Evolutionary conservation across 2,113 vertebrate species (phyloP), one percentile per base, ranked within the genome.

Genomic region (Albula goreensis): DNA sequence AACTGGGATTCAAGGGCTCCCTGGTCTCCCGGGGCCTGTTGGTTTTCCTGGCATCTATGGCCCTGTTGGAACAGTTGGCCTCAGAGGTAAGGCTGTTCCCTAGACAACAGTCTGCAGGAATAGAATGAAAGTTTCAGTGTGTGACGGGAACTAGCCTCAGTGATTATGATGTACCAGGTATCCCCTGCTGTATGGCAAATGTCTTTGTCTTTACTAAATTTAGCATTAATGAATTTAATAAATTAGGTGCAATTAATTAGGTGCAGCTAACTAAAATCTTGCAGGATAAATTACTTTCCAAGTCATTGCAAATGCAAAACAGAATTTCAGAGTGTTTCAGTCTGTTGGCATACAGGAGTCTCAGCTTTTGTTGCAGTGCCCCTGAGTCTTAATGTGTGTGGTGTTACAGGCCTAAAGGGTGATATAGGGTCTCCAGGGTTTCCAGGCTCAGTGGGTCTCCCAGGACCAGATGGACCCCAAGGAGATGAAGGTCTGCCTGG

Each of bases 401-500:
- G 49, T 50, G 5, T 85, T 56, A 22, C 31, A 70, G 86, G 86
- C n/a, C 7, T 53, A 49, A 87, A 52, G 25, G 86, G 86, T 4
- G 19, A 17, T 4, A 70, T 56, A 49, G 86, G 86, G 10, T 74
- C 50, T 4, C 25, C 17, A 13, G 86, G 86, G 19, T 48, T 17
- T 1, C 5, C 7, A 0, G 94, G 94, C 3, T 0, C 0, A 48
- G 1, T 4, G 0, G 93, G 93, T 41, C 0, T 0, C 1, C 13
- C 19, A 0, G 94, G 94, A 82, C 8, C 5, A 13, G 15, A 4
- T 9, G 94, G 93, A 41, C 25, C 2, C 0, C 0, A 0, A 56
- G 94, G 93, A 87, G 8, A 63, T 0, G 50, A 2, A 0, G 88
- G 88, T 11, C 7, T 13, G 41, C 74, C 41, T 50, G 94, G 94